Percentiles rank a stretch among this genome's conserved stretches.
Evolutionary conservation across 2,888 invertebrate species (phyloP).

Genomic region (Stegana nigrithorax): DNA sequence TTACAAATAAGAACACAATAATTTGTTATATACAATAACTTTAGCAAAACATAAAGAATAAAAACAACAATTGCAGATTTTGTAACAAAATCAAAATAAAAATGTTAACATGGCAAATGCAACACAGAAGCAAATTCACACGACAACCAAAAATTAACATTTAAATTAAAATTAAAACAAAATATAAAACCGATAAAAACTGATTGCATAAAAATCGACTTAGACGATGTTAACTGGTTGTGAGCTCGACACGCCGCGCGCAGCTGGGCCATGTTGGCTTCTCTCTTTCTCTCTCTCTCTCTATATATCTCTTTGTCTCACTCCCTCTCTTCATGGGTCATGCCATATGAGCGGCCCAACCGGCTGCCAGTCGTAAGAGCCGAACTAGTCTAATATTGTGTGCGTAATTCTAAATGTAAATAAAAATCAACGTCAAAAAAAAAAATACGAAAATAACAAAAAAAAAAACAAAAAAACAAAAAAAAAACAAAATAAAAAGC

Average conservation of each 20-base stretch:
- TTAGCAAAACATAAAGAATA: slow-evolving; percentile 22
- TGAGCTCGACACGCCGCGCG: slow-evolving; percentile 45
- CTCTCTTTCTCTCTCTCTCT: too few species aligned
- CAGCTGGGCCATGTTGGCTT: slow-evolving; percentile 39
- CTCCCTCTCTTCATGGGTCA: too few species aligned
- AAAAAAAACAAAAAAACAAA: slow-evolving; percentile 26
- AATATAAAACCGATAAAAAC: slow-evolving; percentile 15
- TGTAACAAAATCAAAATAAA: slow-evolving; percentile 57
- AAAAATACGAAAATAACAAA: slow-evolving; percentile 31
- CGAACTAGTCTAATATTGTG: slow-evolving; percentile 55
- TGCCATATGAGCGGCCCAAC: not conserved
- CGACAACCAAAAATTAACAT: slow-evolving; percentile 23
- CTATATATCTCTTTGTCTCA: not conserved
- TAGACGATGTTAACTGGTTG: slow-evolving; percentile 50
- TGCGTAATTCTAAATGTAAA: slow-evolving; percentile 61
- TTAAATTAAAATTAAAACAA: slow-evolving; percentile 22
- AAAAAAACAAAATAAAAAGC: slow-evolving; percentile 23
- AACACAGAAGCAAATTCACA: too few species aligned
- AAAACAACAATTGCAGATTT: slow-evolving; percentile 38
- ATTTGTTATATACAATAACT: slow-evolving; percentile 34
- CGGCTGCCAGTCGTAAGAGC: slow-evolving; percentile 32
- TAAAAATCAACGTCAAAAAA: slow-evolving; percentile 47
- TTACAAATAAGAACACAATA: slow-evolving; percentile 15
- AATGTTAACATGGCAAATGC: slow-evolving; percentile 57
- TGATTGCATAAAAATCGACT: slow-evolving; percentile 35